Evolutionary conservation across 2,797 vertebrate genomes (phyloP).

Genomic region (Amniataba percoides): DNA sequence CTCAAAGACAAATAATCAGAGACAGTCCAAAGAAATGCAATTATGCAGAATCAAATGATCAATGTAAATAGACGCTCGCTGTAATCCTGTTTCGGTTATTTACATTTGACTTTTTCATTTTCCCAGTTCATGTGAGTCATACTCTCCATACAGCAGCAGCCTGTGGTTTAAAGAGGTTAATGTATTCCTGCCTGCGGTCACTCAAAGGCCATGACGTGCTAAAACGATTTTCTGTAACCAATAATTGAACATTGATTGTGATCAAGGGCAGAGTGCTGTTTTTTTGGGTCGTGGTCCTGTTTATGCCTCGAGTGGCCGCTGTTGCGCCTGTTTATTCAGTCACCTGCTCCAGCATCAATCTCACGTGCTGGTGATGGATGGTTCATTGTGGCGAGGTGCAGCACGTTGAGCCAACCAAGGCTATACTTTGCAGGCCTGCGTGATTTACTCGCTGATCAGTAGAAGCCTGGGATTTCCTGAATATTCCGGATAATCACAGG

Average conservation of each 20-base stretch:
- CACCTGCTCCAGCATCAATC: conserved; percentile 1
- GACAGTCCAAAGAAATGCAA: no score
- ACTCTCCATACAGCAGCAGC: not conserved
- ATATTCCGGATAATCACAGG: conserved; percentile 33
- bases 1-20: no score
- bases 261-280: conserved; percentile 42
- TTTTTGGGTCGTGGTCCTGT: no score
- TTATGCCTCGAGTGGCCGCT: not conserved
- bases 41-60: not conserved
- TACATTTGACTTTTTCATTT: conserved; percentile 21
- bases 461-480: conserved; percentile 23
- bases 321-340: not conserved
- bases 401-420: conserved; percentile 23
- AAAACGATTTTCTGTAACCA: conserved; percentile 49
- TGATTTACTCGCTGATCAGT: conserved; percentile 38
- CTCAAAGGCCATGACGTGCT: conserved; percentile 31
- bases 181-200: conserved; percentile 23
- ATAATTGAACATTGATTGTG: conserved; percentile 65
- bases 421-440: conserved; percentile 20
- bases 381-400: conserved; percentile 21
- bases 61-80: not conserved
- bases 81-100: not conserved
- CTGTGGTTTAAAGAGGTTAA: conserved; percentile 31
- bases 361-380: conserved; percentile 29
- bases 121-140: not conserved